A percentile compares a stretch with the other conserved stretches of the same genome.
phyloP scores from a whole-genome alignment of 2,888 invertebrate species.

The Fragum fragum region DNA sequence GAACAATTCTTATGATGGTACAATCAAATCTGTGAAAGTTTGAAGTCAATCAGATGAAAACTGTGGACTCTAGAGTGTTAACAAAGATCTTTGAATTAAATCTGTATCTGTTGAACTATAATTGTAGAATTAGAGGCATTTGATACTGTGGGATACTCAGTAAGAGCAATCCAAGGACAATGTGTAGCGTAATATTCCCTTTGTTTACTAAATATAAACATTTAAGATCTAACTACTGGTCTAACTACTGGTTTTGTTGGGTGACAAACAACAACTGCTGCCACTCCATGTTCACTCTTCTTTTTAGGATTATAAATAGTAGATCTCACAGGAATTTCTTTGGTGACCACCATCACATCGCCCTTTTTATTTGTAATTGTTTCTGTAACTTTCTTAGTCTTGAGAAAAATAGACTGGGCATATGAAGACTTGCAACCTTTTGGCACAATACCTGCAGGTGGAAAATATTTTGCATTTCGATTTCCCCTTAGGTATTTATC shows the following conservation, averaged over 20 bases:
- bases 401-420: constrained; percentile 26
- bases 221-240: neutral
- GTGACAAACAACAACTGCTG: constrained; percentile 41
- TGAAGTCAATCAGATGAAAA: too few relatives aligned
- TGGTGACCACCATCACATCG: constrained; percentile 41
- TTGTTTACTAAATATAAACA: too few relatives aligned
- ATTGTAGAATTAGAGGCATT: too few relatives aligned
- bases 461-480: constrained; percentile 28
- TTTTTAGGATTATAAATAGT: constrained; percentile 29
- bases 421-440: constrained; percentile 38
- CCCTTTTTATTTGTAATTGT: constrained; percentile 21
- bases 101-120: too few relatives aligned
- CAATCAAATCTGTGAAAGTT: too few relatives aligned
- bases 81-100: too few relatives aligned
- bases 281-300: constrained; percentile 15
- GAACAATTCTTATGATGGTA: too few relatives aligned
- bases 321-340: constrained; percentile 39
- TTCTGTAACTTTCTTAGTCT: constrained; percentile 43
- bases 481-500: constrained; percentile 1
- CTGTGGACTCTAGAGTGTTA: too few relatives aligned
- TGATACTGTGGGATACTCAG: too few relatives aligned
- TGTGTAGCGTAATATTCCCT: too few relatives aligned
- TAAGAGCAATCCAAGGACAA: too few relatives aligned
- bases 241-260: constrained; percentile 50
- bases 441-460: constrained; percentile 45